These are phyloP conservation scores for Pachypeltis micranthus DNA, from an alignment of 1,140 invertebrate genomes.

Conservation along the genomic window DNA sequence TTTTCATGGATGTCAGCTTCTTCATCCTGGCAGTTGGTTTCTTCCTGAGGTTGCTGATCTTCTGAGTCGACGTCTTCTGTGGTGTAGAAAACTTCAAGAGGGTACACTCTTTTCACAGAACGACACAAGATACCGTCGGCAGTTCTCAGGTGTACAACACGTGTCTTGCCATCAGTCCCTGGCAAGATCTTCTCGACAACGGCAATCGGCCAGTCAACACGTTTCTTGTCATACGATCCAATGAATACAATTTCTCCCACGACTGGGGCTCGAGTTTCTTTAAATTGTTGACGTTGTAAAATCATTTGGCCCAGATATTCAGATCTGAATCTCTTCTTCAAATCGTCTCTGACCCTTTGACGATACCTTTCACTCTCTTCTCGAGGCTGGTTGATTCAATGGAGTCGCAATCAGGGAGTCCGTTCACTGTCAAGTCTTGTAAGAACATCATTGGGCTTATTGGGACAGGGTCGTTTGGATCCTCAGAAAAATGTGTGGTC, in stretches of 20 bases:
- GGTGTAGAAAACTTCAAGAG: conserved; percentile 16
- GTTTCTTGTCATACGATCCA: conserved; percentile 24
- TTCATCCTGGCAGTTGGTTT: too few relatives aligned
- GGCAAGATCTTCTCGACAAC: conserved; percentile 24
- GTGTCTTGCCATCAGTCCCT: conserved; percentile 25
- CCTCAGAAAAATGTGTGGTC: conserved; percentile 30
- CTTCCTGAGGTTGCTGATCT: too few relatives aligned
- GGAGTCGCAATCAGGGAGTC: conserved; percentile 23
- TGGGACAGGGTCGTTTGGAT: conserved; percentile 22
- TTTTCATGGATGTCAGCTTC: too few relatives aligned
- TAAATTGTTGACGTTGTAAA: neutral
- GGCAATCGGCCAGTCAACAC: conserved; percentile 29
- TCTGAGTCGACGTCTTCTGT: too few relatives aligned
- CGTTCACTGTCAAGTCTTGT: conserved; percentile 25
- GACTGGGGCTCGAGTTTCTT: neutral
- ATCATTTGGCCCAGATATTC: conserved; percentile 19
- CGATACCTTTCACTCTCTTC: conserved; percentile 5
- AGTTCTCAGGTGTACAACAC: conserved; percentile 26
- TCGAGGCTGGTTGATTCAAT: conserved; percentile 1
- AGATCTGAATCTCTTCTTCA: conserved; percentile 12
- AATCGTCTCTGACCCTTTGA: conserved; percentile 3
- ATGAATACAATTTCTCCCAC: conserved; percentile 26
- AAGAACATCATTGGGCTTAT: conserved; percentile 28
- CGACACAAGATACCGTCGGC: conserved; percentile 17
- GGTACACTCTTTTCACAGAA: conserved; percentile 5